Conservation (phyloP, 2,888 invertebrate genomes). For the Resseliella maxima region DNA sequence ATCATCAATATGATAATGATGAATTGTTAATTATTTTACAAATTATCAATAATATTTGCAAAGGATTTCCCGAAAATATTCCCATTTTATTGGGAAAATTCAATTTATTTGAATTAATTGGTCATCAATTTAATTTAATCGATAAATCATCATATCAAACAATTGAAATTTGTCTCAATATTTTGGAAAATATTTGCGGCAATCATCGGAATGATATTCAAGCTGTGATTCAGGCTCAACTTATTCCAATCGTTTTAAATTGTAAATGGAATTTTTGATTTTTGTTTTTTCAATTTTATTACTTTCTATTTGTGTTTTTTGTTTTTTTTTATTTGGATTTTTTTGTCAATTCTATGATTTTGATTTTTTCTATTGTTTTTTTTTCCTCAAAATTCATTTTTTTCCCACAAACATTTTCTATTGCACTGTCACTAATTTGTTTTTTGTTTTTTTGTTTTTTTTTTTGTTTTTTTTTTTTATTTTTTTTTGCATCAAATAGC, state of each 20-base stretch:
- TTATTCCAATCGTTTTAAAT: neutral
- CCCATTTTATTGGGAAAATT: neutral
- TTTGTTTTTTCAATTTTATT: neutral
- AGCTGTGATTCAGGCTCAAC: neutral
- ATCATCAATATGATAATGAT: neutral
- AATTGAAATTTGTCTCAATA: neutral
- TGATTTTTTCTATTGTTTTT: too few species aligned
- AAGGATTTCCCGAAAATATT: constrained; percentile 1
- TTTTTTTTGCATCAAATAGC: too few species aligned
- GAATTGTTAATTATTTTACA: neutral
- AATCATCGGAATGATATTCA: constrained; percentile 23
- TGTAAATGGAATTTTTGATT: neutral
- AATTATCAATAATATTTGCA: neutral
- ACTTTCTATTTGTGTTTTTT: neutral
- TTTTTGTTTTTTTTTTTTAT: too few species aligned
- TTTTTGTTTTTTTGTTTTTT: too few species aligned
- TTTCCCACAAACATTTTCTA: too few species aligned
- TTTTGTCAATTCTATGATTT: neutral
- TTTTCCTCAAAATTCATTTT: too few species aligned
- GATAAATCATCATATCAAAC: neutral
- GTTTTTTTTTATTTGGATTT: neutral
- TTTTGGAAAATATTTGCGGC: constrained; percentile 30
- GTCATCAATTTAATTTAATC: neutral
- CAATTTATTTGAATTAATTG: neutral
- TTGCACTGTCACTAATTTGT: too few species aligned